Evolutionary conservation across 2,113 vertebrate species (phyloP), one percentile per base, ranked within the genome.

Genomic region (Catharus fuscescens): DNA sequence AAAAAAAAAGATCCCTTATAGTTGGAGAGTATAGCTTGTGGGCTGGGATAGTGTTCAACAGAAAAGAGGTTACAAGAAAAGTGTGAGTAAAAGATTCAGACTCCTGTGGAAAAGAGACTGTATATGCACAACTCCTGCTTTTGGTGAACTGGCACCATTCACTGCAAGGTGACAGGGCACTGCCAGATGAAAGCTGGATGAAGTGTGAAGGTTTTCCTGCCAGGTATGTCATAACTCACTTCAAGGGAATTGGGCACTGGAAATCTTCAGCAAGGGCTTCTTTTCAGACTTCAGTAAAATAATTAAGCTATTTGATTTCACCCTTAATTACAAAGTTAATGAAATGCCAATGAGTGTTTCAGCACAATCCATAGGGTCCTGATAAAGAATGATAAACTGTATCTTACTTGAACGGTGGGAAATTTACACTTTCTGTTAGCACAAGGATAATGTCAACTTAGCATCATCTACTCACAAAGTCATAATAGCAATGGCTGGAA

Each of bases 251-350:
- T 77, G 81, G 62, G 59, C 40, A 54, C 54, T 73, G n/a, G 50
- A 78, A 95, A 84, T 62, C 61, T 73, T 96, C 66, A 91, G 93
- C 90, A 91, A 88, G 42, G 45, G 36, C 38, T 82, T 72, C 69
- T 86, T 84, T 94, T 91, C 81, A 87, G 82, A 78, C 44, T 88
- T 88, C 59, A 90, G 82, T 38, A 89, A 95, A 93, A 95, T 91
- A 88, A 94, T 90, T 94, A 96, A 86, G 83, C 64, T 90, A 61
- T 92, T 91, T 93, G 40, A 94, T 91, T 94, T 95, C 78, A 94
- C 57, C 47, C 65, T 93, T 88, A 95, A 95, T 93, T 90, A 95
- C 78, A 78, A 89, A 93, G 87, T 56, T 90, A 97, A 96, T 72
- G 65, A 94, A 96, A 91, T 60, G 86, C 52, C 89, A 93, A 53